phyloP scores from a whole-genome alignment of 2,888 invertebrate species.

The Xylophagus ater region DNA sequence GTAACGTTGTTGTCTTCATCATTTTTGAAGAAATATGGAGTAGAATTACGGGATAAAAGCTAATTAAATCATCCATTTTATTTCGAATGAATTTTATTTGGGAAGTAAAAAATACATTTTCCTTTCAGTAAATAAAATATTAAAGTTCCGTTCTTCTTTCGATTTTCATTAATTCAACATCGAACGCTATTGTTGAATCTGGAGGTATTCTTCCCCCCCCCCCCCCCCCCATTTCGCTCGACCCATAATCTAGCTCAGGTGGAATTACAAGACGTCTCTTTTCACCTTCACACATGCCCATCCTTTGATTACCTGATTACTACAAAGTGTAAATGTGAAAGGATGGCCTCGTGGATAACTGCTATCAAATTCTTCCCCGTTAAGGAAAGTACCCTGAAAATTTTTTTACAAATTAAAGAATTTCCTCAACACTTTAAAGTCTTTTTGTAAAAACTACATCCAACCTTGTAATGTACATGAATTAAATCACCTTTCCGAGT shows the following conservation, averaged over 20 bases:
- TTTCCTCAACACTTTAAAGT: too few relatives aligned
- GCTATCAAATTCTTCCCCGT: slow-evolving; percentile 79
- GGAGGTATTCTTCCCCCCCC: slow-evolving; percentile 77
- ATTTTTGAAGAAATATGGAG: too few relatives aligned
- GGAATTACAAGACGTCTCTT: slow-evolving; percentile 77
- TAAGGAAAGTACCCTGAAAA: slow-evolving; percentile 66
- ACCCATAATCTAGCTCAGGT: slow-evolving; percentile 74
- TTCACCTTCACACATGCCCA: slow-evolving; percentile 87
- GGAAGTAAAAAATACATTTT: too few relatives aligned
- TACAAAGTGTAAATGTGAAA: slow-evolving; percentile 68
- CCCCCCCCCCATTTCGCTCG: too few relatives aligned
- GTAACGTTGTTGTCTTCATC: too few relatives aligned
- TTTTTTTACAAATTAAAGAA: too few relatives aligned
- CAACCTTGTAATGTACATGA: slow-evolving; percentile 77
- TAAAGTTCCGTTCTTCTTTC: slow-evolving; percentile 51
- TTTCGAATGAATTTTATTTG: too few relatives aligned
- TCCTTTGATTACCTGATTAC: slow-evolving; percentile 79
- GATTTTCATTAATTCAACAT: slow-evolving; percentile 68
- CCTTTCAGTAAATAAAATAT: too few relatives aligned
- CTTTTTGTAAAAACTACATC: too few relatives aligned
- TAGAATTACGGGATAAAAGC: too few relatives aligned
- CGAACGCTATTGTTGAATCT: slow-evolving; percentile 66
- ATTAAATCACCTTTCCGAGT: slow-evolving; percentile 70
- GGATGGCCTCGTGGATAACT: slow-evolving; percentile 62
- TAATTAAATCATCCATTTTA: too few relatives aligned